These are phyloP conservation scores for Nematostella vectensis DNA, from an alignment of 92 coral and sea anemone species.

Conservation along the genomic window DNA sequence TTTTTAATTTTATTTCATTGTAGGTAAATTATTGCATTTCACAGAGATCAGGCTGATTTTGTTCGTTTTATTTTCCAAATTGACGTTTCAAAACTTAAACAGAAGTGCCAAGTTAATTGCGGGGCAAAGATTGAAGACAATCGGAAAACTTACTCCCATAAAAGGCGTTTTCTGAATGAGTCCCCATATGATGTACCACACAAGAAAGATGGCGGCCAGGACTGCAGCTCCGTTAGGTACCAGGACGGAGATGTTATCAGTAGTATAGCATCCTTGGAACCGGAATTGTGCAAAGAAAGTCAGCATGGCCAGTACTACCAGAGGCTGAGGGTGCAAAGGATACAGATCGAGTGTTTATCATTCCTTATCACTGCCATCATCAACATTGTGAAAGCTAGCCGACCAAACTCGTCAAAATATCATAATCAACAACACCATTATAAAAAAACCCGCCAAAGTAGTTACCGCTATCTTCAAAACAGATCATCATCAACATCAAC, in stretches of 20 bases:
- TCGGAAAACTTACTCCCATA: slow-evolving; percentile 91
- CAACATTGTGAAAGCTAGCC: not conserved
- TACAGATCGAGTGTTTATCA: not conserved
- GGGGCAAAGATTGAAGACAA: too few relatives aligned
- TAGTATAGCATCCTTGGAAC: slow-evolving; percentile 35
- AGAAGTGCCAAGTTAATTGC: too few relatives aligned
- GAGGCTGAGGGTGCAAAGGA: slow-evolving; percentile 33
- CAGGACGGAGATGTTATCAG: slow-evolving; percentile 48
- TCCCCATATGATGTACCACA: slow-evolving; percentile 81
- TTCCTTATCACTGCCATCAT: not conserved
- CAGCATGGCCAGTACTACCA: slow-evolving; percentile 75
- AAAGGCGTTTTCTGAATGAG: slow-evolving; percentile 32
- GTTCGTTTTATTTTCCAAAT: too few relatives aligned
- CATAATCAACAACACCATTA: too few relatives aligned
- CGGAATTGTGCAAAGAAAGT: slow-evolving; percentile 73
- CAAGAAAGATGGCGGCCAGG: slow-evolving; percentile 19
- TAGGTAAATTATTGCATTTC: too few relatives aligned
- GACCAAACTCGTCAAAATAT: not conserved
- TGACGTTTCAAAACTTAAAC: too few relatives aligned
- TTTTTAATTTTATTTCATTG: too few relatives aligned
- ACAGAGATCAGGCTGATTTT: too few relatives aligned
- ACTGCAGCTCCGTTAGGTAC: slow-evolving; percentile 58
- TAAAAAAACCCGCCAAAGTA: too few relatives aligned
- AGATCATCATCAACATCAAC: too few relatives aligned
- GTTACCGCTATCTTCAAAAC: too few relatives aligned